Base-by-base conservation (phyloP, 2,888 invertebrate species). In the Pilophorus perplexus region DNA sequence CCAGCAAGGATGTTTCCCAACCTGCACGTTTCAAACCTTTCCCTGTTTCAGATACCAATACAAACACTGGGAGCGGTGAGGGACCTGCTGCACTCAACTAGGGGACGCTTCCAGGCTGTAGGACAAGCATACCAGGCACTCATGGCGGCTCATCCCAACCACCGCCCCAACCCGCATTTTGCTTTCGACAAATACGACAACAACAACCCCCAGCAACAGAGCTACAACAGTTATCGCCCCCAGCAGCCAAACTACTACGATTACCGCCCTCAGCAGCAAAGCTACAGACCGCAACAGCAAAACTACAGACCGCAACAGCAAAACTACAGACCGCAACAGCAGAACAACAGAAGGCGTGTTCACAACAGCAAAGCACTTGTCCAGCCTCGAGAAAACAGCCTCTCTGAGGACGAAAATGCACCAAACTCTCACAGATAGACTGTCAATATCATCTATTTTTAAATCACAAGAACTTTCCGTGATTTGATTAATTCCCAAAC, bases 21-120 rank as follows among this genome's bases (percentile, higher is more conserved):
- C 12, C 44, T 14, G 14, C 14, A 14, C 14, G 6, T 44, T 44
- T 2, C 44, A 42, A 42, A 5, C 6, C 8, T 5, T 44, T 44
- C 4, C 2, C 44, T 44, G 10, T 3, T 52, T 18, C 52, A 69
- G 69, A 64, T 69, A 5, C 69, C 69, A 16, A 69, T 69, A 14
- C 67, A 67, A 57, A 69, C 69, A 5, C 64, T 69, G 64, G 66
- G 62, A 20, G 67, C 69, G 8, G 69, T 69, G 50, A 62, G 66
- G 27, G 64, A 64, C 23, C 64, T 69, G 14, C 64, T 69, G 1
- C 67, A 69, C 25, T 50, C 67, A 8, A 67, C 67, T 8, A 59
- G 69, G 33, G 67, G 67, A 12, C 46, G 69, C 14, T 1, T 69
- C 42, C 67, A 25, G 4, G 69, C 67, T 3, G 28, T 65, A 14